Percentiles rank a stretch among this genome's conserved stretches.
Evolutionary conservation across 2,888 invertebrate genomes (phyloP).

Genomic region (Caenorhabditis virilis): DNA sequence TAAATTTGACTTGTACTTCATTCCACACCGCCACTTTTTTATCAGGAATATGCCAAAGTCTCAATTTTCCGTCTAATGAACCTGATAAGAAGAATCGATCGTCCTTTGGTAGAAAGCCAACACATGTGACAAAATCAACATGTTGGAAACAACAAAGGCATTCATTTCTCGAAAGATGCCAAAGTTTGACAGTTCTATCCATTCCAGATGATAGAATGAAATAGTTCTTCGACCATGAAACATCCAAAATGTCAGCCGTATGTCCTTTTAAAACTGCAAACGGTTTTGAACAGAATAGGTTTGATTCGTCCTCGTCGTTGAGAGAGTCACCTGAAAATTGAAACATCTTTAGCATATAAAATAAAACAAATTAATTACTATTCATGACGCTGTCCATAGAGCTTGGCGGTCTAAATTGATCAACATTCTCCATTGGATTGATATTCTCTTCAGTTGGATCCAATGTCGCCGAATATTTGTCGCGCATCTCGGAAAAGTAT

Average conservation of each 20-base stretch:
- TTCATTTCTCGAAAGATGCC: slow-evolving; percentile 95
- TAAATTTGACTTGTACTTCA: slow-evolving; percentile 62
- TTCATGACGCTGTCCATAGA: slow-evolving; percentile 36
- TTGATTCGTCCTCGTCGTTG: slow-evolving; percentile 4
- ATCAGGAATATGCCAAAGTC: slow-evolving; percentile 99
- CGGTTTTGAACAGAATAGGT: slow-evolving; percentile 33
- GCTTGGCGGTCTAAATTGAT: slow-evolving; percentile 42
- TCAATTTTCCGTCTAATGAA: slow-evolving; percentile 92
- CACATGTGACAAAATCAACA: slow-evolving; percentile 97
- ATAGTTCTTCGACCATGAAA: slow-evolving; percentile 89
- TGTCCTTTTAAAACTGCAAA: slow-evolving; percentile 76
- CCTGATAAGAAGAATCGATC: slow-evolving; percentile 90
- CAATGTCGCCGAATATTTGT: slow-evolving; percentile 75
- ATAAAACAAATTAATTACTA: slow-evolving; percentile 13
- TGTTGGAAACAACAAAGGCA: slow-evolving; percentile 98
- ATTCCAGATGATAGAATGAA: slow-evolving; percentile 65
- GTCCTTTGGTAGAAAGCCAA: slow-evolving; percentile 91
- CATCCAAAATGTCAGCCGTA: slow-evolving; percentile 91
- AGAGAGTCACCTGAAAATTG: slow-evolving; percentile 7
- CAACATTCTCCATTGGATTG: slow-evolving; percentile 43
- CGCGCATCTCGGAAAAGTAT: slow-evolving; percentile 92
- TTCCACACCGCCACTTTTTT: slow-evolving; percentile 73
- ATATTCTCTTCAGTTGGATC: slow-evolving; percentile 32
- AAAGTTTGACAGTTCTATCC: slow-evolving; percentile 85
- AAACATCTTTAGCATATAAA: not conserved